Conservation (phyloP, 2,888 invertebrate species). For the Melolontha melolontha region DNA sequence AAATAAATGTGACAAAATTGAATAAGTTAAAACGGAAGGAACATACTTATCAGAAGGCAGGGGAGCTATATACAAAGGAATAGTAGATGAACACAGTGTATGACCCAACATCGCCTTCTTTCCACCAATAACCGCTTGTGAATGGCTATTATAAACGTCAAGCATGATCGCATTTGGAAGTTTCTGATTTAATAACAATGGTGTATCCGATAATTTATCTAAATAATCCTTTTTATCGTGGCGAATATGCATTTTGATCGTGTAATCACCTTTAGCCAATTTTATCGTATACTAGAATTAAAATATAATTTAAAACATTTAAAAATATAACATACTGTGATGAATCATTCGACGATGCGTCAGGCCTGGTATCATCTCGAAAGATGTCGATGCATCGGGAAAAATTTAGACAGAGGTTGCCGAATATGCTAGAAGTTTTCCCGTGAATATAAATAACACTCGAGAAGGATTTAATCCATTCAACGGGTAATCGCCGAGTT, state of each 20-base stretch:
- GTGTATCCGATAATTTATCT: slow-evolving; percentile 86
- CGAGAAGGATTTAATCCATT: no score
- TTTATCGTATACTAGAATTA: slow-evolving; percentile 81
- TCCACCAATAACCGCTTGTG: slow-evolving; percentile 79
- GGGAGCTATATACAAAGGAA: slow-evolving; percentile 85
- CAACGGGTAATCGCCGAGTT: no score
- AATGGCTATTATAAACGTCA: slow-evolving; percentile 80
- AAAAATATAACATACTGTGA: no score
- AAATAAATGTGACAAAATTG: slow-evolving; percentile 35
- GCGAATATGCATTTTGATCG: slow-evolving; percentile 86
- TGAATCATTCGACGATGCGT: no score
- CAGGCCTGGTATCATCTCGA: no score
- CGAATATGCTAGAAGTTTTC: no score
- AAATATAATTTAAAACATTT: slow-evolving; percentile 28
- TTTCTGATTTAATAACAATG: slow-evolving; percentile 81
- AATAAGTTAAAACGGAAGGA: slow-evolving; percentile 14
- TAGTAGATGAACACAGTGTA: slow-evolving; percentile 66
- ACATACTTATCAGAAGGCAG: slow-evolving; percentile 87
- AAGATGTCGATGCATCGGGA: no score
- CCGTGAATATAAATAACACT: no score
- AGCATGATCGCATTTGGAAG: slow-evolving; percentile 77
- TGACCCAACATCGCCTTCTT: slow-evolving; percentile 73
- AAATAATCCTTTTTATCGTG: slow-evolving; percentile 89
- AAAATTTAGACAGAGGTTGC: no score
- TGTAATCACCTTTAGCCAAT: slow-evolving; percentile 96